Evolutionary conservation across 2,113 vertebrate genomes (phyloP).

Genomic region (Corythoichthys haematopterus): DNA sequence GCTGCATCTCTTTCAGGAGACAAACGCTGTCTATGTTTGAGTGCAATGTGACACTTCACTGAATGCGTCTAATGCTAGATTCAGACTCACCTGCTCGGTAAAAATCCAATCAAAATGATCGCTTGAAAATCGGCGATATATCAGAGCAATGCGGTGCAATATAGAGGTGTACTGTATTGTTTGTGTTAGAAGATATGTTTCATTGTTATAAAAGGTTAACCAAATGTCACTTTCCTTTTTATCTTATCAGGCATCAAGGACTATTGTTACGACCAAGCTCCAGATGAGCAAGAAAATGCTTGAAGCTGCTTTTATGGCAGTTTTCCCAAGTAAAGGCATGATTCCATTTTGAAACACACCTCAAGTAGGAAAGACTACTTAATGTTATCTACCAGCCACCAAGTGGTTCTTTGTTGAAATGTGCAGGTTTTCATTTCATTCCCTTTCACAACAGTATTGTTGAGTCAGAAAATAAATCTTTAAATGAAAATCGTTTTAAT

Average conservation of each 20-base stretch:
- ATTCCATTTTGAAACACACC: not conserved
- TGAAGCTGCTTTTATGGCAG: constrained; percentile 12
- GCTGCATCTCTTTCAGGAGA: too few species aligned
- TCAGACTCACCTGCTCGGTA: too few species aligned
- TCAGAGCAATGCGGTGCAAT: too few species aligned
- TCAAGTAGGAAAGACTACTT: not conserved
- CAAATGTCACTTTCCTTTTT: not conserved
- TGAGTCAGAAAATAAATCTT: not conserved
- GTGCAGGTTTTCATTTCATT: not conserved
- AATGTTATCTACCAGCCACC: not conserved
- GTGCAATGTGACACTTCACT: too few species aligned
- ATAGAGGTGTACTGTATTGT: too few species aligned
- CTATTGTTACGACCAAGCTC: constrained; percentile 56
- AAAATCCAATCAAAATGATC: too few species aligned
- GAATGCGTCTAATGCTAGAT: too few species aligned
- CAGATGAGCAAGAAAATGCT: constrained; percentile 27
- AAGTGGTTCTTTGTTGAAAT: not conserved
- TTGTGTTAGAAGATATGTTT: too few species aligned
- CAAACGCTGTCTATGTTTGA: too few species aligned
- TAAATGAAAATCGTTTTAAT: not conserved
- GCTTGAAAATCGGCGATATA: too few species aligned
- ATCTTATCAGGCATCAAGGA: constrained; percentile 59
- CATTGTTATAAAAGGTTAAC: not conserved
- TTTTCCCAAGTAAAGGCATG: not conserved
- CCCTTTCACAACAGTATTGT: not conserved